Evolutionary conservation across 2,797 vertebrate species (phyloP).

Genomic region (Pterois miles): DNA sequence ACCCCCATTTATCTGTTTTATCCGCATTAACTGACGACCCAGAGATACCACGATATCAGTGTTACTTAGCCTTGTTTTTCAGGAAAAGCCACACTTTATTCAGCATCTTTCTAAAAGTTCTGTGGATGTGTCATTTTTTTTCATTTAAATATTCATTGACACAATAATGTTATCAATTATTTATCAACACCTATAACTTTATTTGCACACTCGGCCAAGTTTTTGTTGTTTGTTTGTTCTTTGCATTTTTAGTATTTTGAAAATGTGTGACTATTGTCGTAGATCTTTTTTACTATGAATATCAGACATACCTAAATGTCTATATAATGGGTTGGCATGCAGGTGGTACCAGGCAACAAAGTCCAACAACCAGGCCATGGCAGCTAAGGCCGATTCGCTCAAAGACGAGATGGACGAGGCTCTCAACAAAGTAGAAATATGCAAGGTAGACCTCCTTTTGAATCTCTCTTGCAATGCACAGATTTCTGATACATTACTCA

Average conservation of each 20-base stretch:
- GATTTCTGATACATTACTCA: background rate
- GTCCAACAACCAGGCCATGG: constrained; percentile 91
- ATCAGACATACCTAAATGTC: background rate
- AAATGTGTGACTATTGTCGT: background rate
- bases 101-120: too few relatives aligned
- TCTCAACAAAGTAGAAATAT: constrained; percentile 96
- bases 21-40: too few relatives aligned
- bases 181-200: background rate
- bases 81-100: too few relatives aligned
- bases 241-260: background rate
- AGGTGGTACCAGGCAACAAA: constrained; percentile 93
- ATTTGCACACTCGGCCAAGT: background rate
- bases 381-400: constrained; percentile 92
- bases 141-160: too few relatives aligned
- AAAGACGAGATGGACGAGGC: constrained; percentile 99
- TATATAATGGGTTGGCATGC: constrained; percentile 20
- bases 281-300: background rate
- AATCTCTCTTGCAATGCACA: background rate
- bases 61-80: too few relatives aligned
- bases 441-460: constrained; percentile 86
- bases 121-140: too few relatives aligned
- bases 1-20: too few relatives aligned
- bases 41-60: too few relatives aligned
- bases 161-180: too few relatives aligned
- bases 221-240: background rate